phyloP scores from a whole-genome alignment of 2,113 vertebrate species.

The Phocoena sinus region DNA sequence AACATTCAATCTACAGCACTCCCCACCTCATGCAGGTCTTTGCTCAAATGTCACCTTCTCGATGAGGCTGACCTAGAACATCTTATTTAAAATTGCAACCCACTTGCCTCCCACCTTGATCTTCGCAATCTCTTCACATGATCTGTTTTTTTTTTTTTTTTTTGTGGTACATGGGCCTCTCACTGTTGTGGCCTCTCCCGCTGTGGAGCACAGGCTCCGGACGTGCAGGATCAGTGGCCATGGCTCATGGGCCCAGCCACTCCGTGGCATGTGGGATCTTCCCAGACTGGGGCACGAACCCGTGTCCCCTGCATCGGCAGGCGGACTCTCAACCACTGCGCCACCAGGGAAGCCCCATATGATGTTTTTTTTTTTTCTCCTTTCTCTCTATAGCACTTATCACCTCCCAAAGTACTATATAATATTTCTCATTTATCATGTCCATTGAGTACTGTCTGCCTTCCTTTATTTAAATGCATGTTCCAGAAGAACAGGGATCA shows the following conservation, averaged over 20 bases:
- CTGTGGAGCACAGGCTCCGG: too few relatives aligned
- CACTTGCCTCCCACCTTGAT: background rate
- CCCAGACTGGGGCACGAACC: too few relatives aligned
- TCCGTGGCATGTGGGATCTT: too few relatives aligned
- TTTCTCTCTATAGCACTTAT: background rate
- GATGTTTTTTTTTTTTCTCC: background rate
- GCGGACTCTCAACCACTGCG: too few relatives aligned
- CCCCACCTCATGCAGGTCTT: background rate
- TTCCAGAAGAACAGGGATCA: background rate
- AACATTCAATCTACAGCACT: background rate
- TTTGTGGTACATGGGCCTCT: background rate
- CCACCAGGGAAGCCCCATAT: background rate
- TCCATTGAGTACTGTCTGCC: background rate
- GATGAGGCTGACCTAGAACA: background rate
- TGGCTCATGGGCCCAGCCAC: too few relatives aligned
- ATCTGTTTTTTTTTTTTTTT: background rate
- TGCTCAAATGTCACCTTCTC: background rate
- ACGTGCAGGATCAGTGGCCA: rapidly evolving
- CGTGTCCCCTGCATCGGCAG: too few relatives aligned
- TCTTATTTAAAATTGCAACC: background rate
- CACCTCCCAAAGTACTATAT: background rate
- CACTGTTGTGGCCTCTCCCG: too few relatives aligned
- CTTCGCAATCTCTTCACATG: background rate
- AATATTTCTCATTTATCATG: background rate
- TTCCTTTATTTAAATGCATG: background rate